These are phyloP conservation scores for Nasonovia ribisnigri DNA, from an alignment of 2,888 invertebrate genomes.

Conservation along the genomic window DNA sequence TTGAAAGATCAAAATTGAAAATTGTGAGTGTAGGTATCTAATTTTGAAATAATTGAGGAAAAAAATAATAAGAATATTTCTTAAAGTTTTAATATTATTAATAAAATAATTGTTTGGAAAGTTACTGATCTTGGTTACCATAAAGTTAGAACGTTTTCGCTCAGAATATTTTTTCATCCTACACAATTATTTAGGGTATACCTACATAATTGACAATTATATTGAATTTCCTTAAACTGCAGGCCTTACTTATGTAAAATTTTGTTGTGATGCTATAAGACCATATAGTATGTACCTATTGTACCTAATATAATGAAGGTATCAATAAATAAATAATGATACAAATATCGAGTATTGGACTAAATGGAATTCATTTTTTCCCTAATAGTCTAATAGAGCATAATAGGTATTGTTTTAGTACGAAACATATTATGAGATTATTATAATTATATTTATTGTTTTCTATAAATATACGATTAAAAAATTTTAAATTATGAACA, in stretches of 20 bases:
- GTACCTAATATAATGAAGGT: not conserved
- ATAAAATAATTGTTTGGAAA: not conserved
- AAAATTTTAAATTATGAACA: not conserved
- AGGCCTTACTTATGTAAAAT: not conserved
- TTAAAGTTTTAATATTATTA: not conserved
- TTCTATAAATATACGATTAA: not conserved
- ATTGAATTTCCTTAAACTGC: not conserved
- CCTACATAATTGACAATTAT: not conserved
- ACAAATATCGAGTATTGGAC: not conserved
- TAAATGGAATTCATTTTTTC: not conserved
- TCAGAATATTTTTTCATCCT: not conserved
- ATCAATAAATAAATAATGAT: not conserved
- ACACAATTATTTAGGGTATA: not conserved
- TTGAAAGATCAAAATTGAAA: not conserved
- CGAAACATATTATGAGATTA: not conserved
- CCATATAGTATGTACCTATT: not conserved
- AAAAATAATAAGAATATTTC: not conserved
- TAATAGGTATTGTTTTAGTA: not conserved
- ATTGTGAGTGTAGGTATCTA: not conserved
- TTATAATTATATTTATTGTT: not conserved
- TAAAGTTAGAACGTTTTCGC: not conserved
- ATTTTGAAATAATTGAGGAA: not conserved
- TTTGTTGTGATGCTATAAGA: not conserved
- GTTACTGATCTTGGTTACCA: not conserved
- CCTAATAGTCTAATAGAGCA: not conserved